Evolutionary conservation across 2,888 invertebrate species (phyloP).

Genomic region (Doris montereyensis): DNA sequence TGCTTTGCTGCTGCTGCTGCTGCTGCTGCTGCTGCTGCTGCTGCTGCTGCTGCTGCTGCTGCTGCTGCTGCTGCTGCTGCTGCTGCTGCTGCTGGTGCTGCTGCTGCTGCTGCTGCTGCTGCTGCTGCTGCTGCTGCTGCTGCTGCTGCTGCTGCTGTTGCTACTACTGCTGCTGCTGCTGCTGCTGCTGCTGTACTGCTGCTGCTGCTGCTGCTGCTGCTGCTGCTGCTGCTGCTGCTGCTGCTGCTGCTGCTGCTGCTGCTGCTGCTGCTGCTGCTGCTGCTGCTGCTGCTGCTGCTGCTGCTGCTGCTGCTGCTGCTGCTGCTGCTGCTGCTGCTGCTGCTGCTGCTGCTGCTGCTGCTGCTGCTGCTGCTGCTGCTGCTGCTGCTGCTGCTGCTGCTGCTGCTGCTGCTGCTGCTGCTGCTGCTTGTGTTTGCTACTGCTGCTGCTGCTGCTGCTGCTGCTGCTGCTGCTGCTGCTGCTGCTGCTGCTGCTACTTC

Average conservation of each 20-base stretch:
- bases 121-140: constrained; percentile 10
- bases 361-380: not conserved
- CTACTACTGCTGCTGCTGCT: constrained; percentile 16
- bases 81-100: constrained; percentile 14
- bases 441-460: not conserved
- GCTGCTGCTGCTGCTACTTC: not conserved
- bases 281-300: too few relatives aligned
- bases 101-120: constrained; percentile 1
- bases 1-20: too few relatives aligned
- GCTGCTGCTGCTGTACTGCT: not conserved
- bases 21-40: too few relatives aligned
- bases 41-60: constrained; percentile 24
- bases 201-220: not conserved
- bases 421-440: too few relatives aligned
- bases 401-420: not conserved
- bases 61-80: constrained; percentile 18
- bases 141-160: constrained; percentile 11
- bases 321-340: too few relatives aligned
- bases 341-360: too few relatives aligned
- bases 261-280: too few relatives aligned
- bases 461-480: not conserved
- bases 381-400: not conserved
- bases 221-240: not conserved
- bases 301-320: too few relatives aligned
- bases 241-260: too few relatives aligned